Evolutionary conservation across 1,140 invertebrate species (phyloP).

Genomic region (Aphis craccivora): DNA sequence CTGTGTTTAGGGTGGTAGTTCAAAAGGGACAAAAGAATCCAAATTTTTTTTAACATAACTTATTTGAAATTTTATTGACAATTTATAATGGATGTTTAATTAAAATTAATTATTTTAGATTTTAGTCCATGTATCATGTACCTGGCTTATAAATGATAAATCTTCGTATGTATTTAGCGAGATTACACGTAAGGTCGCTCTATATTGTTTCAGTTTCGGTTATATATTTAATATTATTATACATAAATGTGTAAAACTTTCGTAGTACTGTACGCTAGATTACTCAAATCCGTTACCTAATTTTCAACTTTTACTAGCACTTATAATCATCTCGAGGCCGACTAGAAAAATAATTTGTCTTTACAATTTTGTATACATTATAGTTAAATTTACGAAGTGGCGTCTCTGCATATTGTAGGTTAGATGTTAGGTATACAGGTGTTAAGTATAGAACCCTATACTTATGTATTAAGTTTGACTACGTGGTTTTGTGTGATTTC

Average conservation of each 20-base stretch:
- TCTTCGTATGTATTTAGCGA: neutral
- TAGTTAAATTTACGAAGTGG: neutral
- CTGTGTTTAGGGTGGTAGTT: neutral
- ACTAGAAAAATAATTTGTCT: neutral
- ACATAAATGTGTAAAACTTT: neutral
- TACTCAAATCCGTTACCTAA: neutral
- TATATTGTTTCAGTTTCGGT: neutral
- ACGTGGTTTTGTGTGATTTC: neutral
- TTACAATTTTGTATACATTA: neutral
- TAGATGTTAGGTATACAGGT: too few species aligned
- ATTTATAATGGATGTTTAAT: neutral
- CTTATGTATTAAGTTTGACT: neutral
- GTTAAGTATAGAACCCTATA: neutral
- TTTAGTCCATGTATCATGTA: neutral
- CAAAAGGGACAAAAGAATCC: neutral
- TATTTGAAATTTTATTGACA: neutral
- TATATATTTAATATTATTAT: neutral
- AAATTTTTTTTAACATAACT: neutral
- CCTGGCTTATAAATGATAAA: neutral
- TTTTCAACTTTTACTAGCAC: neutral
- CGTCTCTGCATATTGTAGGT: too few species aligned
- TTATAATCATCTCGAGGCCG: neutral
- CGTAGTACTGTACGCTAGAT: neutral
- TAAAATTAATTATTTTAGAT: neutral
- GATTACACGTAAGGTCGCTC: neutral